Evolutionary conservation across 2,797 vertebrate genomes (phyloP).

Genomic region (Florisuga fusca): DNA sequence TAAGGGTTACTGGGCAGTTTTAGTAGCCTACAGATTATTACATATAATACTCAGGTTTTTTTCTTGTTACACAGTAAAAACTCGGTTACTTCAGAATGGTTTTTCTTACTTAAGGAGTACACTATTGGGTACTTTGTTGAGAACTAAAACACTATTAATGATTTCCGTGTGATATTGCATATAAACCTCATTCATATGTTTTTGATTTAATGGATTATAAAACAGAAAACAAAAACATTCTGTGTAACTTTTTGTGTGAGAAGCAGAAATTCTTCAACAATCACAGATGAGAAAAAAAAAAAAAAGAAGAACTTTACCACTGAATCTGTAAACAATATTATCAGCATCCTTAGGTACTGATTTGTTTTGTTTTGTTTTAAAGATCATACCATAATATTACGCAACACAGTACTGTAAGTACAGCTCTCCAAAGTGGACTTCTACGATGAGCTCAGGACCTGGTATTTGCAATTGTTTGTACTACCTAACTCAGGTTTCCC

Average conservation of each 20-base stretch:
- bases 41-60: neutral
- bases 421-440: neutral
- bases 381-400: neutral
- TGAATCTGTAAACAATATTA: neutral
- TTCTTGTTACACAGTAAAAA: constrained; percentile 24
- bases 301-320: neutral
- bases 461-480: neutral
- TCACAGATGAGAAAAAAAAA: constrained; percentile 34
- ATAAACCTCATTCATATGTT: constrained; percentile 67
- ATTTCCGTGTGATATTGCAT: constrained; percentile 68
- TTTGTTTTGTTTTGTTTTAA: neutral
- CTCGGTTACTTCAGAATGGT: constrained; percentile 37
- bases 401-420: neutral
- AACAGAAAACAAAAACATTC: constrained; percentile 71
- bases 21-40: constrained; percentile 42
- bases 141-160: constrained; percentile 61
- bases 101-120: constrained; percentile 56
- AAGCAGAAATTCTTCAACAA: constrained; percentile 56
- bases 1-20: constrained; percentile 32
- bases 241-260: constrained; percentile 55
- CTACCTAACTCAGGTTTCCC: neutral
- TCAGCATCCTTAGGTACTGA: neutral
- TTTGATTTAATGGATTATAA: constrained; percentile 73
- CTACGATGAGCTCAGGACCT: neutral
- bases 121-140: constrained; percentile 57